Evolutionary conservation across 2,888 invertebrate species (phyloP), one percentile per base, ranked within the genome.

Genomic region (Xylocampa areola): DNA sequence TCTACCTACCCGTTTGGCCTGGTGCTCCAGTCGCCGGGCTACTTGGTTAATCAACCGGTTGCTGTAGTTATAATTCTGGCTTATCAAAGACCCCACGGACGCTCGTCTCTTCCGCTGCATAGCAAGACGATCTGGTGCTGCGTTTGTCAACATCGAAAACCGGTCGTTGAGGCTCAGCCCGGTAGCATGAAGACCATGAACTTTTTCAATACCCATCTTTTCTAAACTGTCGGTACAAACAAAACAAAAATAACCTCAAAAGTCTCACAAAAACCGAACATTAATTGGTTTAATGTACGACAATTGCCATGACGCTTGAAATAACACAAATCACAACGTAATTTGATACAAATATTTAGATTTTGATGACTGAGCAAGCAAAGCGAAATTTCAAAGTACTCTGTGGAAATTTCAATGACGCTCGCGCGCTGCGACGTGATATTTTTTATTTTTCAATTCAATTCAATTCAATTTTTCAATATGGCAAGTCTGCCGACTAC

Each of bases 131-230:
- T 50, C 61, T 1, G 84, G 81, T 11, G 72, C 70, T 7, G 68
- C 59, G 2, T 67, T 48, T 2, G 86, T 74, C 47, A 91, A 61
- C 57, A 89, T 59, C 6, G 89, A 85, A 50, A 92, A 92, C 40
- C 92, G 79, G 2, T 91, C 86, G 60, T 89, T 81, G 44, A 91
- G 74, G 43, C 81, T 87, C 53, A 92, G 57, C 29, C 71, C 72
- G 8, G 95, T 95, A 10, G 94, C 87, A 47, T 91, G 91, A 25
- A 94, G 86, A 58, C 91, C 91, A 57, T 88, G 86, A 40, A 94
- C 79, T 80, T 88, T 87, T 55, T 92, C 89, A 55, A 93, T 87
- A 49, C 87, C 80, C 88, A 89, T 91, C 53, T 77, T 58, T 60
- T 23, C 33, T 54, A 53, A 50, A 32, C 23, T 41, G 50, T 41